Percentiles rank a stretch among this genome's conserved stretches.
phyloP scores from a whole-genome alignment of 2,113 vertebrate species.

The Hippocampus comes region DNA sequence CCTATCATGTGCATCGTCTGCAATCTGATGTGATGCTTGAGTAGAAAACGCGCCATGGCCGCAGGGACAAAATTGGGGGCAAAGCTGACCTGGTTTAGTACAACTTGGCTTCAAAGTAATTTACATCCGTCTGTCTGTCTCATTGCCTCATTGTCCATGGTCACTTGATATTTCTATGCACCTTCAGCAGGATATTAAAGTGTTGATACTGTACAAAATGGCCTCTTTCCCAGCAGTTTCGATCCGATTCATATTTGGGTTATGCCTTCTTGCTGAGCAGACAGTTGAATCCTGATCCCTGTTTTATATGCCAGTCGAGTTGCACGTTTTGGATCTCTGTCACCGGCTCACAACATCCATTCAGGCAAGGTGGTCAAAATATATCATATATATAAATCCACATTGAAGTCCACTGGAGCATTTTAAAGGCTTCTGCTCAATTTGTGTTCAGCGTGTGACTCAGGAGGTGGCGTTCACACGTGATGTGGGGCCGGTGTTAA shows the following conservation, averaged over 20 bases:
- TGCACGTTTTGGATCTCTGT: constrained; percentile 33
- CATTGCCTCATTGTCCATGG: no score
- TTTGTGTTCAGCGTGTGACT: constrained; percentile 46
- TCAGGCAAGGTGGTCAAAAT: constrained; percentile 52
- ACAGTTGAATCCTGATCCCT: constrained; percentile 43
- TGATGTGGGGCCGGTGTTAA: constrained; percentile 48
- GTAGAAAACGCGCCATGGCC: constrained; percentile 1
- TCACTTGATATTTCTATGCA: no score
- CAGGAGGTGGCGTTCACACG: constrained; percentile 52
- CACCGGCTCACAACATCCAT: constrained; percentile 41
- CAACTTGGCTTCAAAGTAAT: no score
- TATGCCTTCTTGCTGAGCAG: constrained; percentile 31
- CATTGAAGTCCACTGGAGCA: constrained; percentile 65
- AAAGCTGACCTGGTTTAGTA: background rate
- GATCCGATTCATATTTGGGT: constrained; percentile 35
- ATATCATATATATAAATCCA: constrained; percentile 42
- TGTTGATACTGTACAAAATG: no score
- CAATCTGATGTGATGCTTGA: constrained; percentile 1
- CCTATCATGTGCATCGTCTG: constrained; percentile 4
- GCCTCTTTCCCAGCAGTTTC: constrained; percentile 24
- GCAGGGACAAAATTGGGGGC: background rate
- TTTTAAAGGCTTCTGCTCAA: constrained; percentile 62
- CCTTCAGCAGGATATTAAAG: no score
- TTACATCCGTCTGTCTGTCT: no score
- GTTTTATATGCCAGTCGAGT: constrained; percentile 25